Conservation (phyloP, 2,888 invertebrate species). For the Poecilobothrus nobilitatus region DNA sequence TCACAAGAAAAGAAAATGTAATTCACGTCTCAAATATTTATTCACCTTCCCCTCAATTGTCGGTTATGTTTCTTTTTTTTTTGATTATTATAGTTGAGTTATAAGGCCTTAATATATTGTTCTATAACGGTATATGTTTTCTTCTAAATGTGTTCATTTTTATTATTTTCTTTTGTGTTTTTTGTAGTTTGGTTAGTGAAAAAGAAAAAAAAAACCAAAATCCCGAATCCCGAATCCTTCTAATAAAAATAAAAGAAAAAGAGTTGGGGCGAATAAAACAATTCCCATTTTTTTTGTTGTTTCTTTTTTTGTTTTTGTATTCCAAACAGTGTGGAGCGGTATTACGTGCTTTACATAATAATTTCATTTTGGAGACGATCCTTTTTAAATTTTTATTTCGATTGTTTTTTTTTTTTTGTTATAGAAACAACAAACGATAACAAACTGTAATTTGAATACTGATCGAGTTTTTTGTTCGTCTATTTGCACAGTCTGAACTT, state of each 20-base stretch:
- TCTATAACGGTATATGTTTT: not conserved
- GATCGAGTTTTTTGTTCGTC: too few relatives aligned
- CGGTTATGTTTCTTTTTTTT: too few relatives aligned
- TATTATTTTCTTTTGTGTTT: not conserved
- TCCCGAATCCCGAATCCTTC: not conserved
- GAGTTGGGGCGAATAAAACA: not conserved
- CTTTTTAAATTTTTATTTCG: not conserved
- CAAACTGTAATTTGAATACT: too few relatives aligned
- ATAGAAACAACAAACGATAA: too few relatives aligned
- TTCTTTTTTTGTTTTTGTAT: not conserved
- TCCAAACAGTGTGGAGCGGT: not conserved
- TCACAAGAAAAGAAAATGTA: not conserved
- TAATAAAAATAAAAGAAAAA: not conserved
- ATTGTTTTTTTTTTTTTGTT: too few relatives aligned
- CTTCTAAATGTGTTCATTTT: not conserved
- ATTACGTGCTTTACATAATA: conserved; percentile 29
- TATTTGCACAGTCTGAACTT: too few relatives aligned
- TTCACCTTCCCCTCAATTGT: too few relatives aligned
- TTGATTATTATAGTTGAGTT: too few relatives aligned
- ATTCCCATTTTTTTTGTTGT: not conserved
- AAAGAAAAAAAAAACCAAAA: not conserved
- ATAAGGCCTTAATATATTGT: not conserved
- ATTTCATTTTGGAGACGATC: conserved; percentile 17
- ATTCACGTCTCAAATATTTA: too few relatives aligned
- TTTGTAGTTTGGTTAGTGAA: not conserved